Conservation (phyloP, 2,113 vertebrate genomes). For the Salvelinus fontinalis region DNA sequence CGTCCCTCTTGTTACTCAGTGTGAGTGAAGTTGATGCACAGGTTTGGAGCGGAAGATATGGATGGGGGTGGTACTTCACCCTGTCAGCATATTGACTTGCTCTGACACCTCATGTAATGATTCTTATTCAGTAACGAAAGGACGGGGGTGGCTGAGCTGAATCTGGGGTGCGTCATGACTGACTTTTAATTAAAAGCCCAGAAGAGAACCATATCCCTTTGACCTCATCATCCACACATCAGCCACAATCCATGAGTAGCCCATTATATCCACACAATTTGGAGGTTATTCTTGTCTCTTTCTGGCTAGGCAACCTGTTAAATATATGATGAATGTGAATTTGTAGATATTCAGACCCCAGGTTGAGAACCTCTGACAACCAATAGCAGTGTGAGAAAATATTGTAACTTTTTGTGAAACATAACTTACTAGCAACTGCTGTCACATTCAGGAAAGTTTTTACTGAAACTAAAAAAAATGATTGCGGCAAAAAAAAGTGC, state of each 20-base stretch:
- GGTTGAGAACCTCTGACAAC: neutral
- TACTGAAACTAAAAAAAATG: neutral
- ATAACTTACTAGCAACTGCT: conserved; percentile 13
- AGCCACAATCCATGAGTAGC: neutral
- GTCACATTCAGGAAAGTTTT: conserved; percentile 36
- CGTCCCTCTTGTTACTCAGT: conserved; percentile 64
- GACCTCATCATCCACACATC: conserved; percentile 40
- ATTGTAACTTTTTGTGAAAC: neutral
- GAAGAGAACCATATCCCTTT: conserved; percentile 46
- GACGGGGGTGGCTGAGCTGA: conserved; percentile 57
- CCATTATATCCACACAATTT: no score
- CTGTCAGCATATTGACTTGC: conserved; percentile 77
- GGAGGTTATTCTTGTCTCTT: no score
- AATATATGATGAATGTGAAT: neutral
- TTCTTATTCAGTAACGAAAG: conserved; percentile 73
- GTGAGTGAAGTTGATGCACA: conserved; percentile 63
- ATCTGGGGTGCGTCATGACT: conserved; percentile 58
- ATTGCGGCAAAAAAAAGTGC: conserved; percentile 24
- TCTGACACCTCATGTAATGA: conserved; percentile 73
- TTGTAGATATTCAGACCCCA: neutral
- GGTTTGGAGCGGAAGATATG: conserved; percentile 54
- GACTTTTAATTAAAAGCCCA: conserved; percentile 72
- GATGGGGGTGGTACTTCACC: conserved; percentile 61
- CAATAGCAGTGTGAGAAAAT: neutral
- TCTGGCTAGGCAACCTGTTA: no score